Base-by-base conservation (phyloP, 2,113 vertebrate species). In the Leptobrachium ailaonicum region DNA sequence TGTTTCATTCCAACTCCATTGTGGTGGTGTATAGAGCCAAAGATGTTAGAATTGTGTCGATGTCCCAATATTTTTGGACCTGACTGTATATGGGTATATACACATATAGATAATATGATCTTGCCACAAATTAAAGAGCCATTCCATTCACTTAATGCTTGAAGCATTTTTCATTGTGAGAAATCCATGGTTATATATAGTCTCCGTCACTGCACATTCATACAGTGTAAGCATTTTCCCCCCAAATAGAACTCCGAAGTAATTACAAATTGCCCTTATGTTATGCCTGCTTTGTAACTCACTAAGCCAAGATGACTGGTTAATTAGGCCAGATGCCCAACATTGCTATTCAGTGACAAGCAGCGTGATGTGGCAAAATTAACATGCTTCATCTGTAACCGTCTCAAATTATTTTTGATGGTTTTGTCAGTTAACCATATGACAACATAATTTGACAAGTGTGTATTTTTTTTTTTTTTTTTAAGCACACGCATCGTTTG, bases 311-410 rank as follows among this genome's bases (percentile, higher is more conserved):
- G 58, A 81, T 81, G 79, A 75, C 79, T 81, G 79, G 79, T 81
- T 81, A 81, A 81, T 81, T 81, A 81, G 79, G 71, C 71, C 71
- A 81, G 79, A 81, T 81, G 79, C 79, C 77, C 77, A 75, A 69
- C 50, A 44, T 75, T 75, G 64, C 72, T 67, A 62, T 81, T 81
- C 64, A 68, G 64, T 81, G 79, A 81, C 79, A 81, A 75, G 64
- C 45, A 81, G 32, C 67, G 63, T 81, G 71, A 81, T 81, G 66
- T 74, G 45, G 79, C 32, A 64, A 69, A 75, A 81, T 81, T 81
- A 81, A 64, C 79, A 81, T 75, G 71, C 79, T 81, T 81, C 79
- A 81, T 81, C 71, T 81, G 72, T 75, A 81, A 73, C 63, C 68
- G 56, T 44, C 79, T 81, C 79, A 75, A 81, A 81, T 81, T 75